Evolutionary conservation across 2,113 vertebrate genomes (phyloP).

Genomic region (Falcunculus frontatus): DNA sequence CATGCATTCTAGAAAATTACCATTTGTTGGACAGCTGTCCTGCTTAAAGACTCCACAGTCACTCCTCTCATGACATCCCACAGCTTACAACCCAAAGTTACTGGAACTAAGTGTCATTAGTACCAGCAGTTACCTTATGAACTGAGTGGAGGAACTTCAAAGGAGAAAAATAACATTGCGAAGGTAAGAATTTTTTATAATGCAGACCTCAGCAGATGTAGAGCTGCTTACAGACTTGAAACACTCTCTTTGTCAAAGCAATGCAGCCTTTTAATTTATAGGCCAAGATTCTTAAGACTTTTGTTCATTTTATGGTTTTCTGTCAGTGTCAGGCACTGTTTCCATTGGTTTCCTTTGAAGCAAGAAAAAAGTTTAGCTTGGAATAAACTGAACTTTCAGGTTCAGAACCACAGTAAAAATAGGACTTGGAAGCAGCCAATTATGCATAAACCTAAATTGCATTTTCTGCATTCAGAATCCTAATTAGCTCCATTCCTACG

Average conservation of each 20-base stretch:
- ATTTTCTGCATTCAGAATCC: background rate
- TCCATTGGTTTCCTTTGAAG: background rate
- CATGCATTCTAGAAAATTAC: background rate
- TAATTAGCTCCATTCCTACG: background rate
- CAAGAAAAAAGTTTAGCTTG: background rate
- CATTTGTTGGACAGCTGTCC: background rate
- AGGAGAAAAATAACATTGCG: background rate
- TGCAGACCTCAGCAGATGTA: background rate
- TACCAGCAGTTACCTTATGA: background rate
- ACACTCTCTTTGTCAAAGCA: background rate
- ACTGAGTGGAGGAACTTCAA: background rate
- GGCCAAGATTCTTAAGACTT: background rate
- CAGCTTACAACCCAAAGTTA: background rate
- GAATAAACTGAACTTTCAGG: background rate
- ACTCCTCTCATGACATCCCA: background rate
- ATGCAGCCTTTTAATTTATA: background rate
- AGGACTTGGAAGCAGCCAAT: background rate
- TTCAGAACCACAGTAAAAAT: background rate
- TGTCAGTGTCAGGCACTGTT: background rate
- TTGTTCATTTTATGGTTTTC: background rate
- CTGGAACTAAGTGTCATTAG: background rate
- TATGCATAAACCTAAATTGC: background rate
- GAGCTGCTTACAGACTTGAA: background rate
- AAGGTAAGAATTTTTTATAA: background rate
- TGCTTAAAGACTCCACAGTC: background rate